These are phyloP conservation scores for Hormiphora californensis DNA, from an alignment of 37 sponge, comb jelly and placozoan genomes.

Conservation along the genomic window DNA sequence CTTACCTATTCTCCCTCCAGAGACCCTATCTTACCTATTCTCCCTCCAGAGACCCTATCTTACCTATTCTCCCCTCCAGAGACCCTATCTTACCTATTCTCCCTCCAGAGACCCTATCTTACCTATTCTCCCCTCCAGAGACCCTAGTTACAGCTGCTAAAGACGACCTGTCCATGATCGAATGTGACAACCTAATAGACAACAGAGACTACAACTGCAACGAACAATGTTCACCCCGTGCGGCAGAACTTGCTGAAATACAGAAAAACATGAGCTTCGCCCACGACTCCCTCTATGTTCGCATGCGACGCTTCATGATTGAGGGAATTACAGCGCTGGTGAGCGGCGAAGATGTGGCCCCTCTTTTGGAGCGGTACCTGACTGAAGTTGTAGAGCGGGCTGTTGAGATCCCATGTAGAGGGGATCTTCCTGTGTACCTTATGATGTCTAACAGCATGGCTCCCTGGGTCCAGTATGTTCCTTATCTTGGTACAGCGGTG, in stretches of 20 bases:
- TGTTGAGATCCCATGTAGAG: background rate
- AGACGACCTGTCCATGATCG: background rate
- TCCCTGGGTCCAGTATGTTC: too few relatives aligned
- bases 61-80: too few relatives aligned
- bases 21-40: too few relatives aligned
- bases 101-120: too few relatives aligned
- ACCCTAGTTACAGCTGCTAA: background rate
- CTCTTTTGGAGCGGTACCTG: background rate
- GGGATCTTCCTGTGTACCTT: background rate
- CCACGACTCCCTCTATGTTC: conserved; percentile 14
- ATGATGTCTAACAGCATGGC: conserved; percentile 7
- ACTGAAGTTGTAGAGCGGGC: background rate
- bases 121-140: background rate
- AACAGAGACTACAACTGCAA: background rate
- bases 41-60: too few relatives aligned
- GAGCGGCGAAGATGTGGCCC: background rate
- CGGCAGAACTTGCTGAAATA: background rate
- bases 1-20: too few relatives aligned
- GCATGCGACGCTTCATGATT: conserved; percentile 13
- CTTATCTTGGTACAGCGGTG: too few relatives aligned
- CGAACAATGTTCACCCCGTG: background rate
- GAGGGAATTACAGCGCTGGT: background rate
- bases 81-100: too few relatives aligned
- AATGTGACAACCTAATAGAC: background rate
- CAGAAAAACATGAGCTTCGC: background rate